These are phyloP conservation scores for Tyto alba DNA, from an alignment of 2,113 vertebrate species.

Conservation along the genomic window DNA sequence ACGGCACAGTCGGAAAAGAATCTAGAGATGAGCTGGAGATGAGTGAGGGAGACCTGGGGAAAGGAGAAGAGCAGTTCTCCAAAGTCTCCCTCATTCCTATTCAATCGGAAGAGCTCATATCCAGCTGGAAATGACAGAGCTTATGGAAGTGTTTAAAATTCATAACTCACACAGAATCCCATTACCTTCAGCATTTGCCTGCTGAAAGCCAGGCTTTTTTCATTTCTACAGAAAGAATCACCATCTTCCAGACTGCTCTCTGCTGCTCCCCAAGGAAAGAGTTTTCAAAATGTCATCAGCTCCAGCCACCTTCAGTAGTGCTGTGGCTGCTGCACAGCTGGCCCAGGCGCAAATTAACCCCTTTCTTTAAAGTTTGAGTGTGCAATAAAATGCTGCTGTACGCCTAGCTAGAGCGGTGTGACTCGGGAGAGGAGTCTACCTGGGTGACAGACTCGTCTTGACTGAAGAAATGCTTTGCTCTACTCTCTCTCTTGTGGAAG, in stretches of 20 bases:
- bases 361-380: neutral
- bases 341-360: neutral
- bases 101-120: neutral
- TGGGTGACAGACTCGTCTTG: neutral
- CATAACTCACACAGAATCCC: conserved; percentile 49
- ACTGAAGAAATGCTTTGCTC: neutral
- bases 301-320: neutral
- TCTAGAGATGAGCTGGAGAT: neutral
- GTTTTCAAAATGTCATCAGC: neutral
- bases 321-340: neutral
- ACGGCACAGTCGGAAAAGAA: neutral
- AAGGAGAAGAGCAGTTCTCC: neutral
- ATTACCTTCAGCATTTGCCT: conserved; percentile 25
- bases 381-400: neutral
- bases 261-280: neutral
- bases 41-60: neutral
- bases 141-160: conserved; percentile 57
- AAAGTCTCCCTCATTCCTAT: neutral
- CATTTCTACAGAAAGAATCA: neutral
- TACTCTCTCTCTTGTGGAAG: neutral
- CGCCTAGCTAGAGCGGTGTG: too few species aligned
- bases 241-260: neutral
- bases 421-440: accelerated
- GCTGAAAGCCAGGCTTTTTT: conserved; percentile 13
- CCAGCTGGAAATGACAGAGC: conserved; percentile 24